These are phyloP conservation scores for Sisor rabdophorus DNA, from an alignment of 2,113 vertebrate species.

Conservation along the genomic window DNA sequence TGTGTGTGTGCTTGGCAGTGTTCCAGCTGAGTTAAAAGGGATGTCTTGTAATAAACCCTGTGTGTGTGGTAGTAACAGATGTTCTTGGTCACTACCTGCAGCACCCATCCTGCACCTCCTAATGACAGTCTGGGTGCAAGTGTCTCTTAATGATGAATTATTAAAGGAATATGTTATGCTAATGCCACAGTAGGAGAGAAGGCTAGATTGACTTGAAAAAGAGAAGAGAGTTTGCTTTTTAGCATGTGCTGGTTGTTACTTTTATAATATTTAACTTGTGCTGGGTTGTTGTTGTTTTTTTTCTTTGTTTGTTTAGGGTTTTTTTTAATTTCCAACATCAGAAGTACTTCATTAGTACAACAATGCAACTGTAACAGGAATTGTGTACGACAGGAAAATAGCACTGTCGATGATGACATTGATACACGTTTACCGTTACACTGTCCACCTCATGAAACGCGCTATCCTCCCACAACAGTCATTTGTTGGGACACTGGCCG, in stretches of 20 bases:
- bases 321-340: neutral
- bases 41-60: conserved; percentile 6
- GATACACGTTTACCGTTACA: no score
- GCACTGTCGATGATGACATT: no score
- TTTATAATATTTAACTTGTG: neutral
- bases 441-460: no score
- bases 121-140: conserved; percentile 1
- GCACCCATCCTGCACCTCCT: neutral
- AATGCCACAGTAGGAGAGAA: conserved; percentile 13
- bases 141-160: conserved; percentile 38
- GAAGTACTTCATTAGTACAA: neutral
- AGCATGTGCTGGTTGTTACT: neutral
- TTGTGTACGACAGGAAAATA: neutral
- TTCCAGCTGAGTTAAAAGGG: conserved; percentile 43
- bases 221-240: neutral
- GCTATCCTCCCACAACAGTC: no score
- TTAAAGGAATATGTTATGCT: conserved; percentile 34
- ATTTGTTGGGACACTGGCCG: no score
- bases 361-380: neutral
- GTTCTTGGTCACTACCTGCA: conserved; percentile 28
- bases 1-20: conserved; percentile 15
- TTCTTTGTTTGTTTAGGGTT: neutral
- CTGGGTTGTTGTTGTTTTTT: no score
- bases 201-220: neutral
- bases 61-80: conserved; percentile 28